Evolutionary conservation across 1,140 invertebrate species (phyloP).

Genomic region (Belonocnema kinseyi): DNA sequence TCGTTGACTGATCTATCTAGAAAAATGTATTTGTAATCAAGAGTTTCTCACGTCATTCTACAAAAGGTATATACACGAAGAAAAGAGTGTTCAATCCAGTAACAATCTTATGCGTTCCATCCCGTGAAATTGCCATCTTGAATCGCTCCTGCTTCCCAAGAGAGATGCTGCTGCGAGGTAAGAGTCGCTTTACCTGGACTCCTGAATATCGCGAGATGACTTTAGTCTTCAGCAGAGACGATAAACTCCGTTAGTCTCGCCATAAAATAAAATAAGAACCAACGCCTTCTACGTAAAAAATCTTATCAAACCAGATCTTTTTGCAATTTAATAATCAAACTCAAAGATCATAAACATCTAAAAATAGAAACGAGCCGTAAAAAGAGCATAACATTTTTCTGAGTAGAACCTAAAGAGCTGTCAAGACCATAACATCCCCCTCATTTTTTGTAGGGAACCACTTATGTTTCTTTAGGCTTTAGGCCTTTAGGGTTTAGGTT

Average conservation of each 20-base stretch:
- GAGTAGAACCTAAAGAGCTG: conserved; percentile 15
- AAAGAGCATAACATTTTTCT: conserved; percentile 20
- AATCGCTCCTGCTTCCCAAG: conserved; percentile 7
- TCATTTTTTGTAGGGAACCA: too few relatives aligned
- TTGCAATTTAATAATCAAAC: conserved; percentile 28
- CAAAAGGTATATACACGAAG: not conserved
- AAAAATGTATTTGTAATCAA: not conserved
- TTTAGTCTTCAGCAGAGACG: conserved; percentile 14
- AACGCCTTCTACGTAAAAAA: conserved; percentile 14
- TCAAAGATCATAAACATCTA: conserved; percentile 11
- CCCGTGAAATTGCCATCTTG: conserved; percentile 27
- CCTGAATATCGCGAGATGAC: conserved; percentile 19
- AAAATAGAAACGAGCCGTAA: conserved; percentile 21
- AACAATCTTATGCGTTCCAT: conserved; percentile 25
- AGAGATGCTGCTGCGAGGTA: conserved; percentile 12
- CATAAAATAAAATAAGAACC: conserved; percentile 30
- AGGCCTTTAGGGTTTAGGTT: too few relatives aligned
- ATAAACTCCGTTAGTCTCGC: conserved; percentile 28
- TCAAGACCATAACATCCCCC: not conserved
- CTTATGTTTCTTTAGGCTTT: too few relatives aligned
- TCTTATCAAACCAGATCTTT: conserved; percentile 25
- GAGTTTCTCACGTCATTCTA: not conserved
- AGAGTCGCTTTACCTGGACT: conserved; percentile 17
- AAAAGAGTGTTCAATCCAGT: conserved; percentile 15
- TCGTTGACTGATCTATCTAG: not conserved